Evolutionary conservation across 2,888 invertebrate species (phyloP).

Genomic region (Dynastes maya): DNA sequence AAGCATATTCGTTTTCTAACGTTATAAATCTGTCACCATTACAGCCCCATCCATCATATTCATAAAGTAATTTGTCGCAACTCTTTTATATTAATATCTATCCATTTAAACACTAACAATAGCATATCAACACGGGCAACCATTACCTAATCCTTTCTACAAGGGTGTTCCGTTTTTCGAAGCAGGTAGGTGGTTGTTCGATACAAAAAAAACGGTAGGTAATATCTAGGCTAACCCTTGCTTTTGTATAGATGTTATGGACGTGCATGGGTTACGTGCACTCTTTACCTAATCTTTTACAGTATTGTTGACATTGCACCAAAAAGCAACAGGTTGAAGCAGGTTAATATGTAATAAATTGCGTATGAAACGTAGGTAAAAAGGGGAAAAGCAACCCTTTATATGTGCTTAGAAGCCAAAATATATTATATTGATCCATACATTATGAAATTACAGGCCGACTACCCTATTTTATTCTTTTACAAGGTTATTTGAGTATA

Average conservation of each 20-base stretch:
- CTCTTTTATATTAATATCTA: neutral
- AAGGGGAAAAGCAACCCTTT: too few relatives aligned
- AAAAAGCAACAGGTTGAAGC: neutral
- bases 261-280: neutral
- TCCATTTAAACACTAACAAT: neutral
- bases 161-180: neutral
- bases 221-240: neutral
- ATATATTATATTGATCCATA: too few relatives aligned
- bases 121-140: neutral
- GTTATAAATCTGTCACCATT: neutral
- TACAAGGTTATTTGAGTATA: too few relatives aligned
- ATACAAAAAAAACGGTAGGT: neutral
- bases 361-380: too few relatives aligned
- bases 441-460: too few relatives aligned
- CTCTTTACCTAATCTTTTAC: neutral
- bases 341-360: neutral
- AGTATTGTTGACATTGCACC: conserved; percentile 6
- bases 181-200: neutral
- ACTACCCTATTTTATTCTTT: too few relatives aligned
- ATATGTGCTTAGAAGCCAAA: too few relatives aligned
- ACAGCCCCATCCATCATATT: conserved; percentile 16
- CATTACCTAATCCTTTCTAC: neutral
- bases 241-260: neutral
- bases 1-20: neutral
- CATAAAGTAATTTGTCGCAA: conserved; percentile 29